Percentiles rank a stretch among this genome's conserved stretches.
Evolutionary conservation across 1,140 invertebrate species (phyloP).

Genomic region (Agrilus planipennis): DNA sequence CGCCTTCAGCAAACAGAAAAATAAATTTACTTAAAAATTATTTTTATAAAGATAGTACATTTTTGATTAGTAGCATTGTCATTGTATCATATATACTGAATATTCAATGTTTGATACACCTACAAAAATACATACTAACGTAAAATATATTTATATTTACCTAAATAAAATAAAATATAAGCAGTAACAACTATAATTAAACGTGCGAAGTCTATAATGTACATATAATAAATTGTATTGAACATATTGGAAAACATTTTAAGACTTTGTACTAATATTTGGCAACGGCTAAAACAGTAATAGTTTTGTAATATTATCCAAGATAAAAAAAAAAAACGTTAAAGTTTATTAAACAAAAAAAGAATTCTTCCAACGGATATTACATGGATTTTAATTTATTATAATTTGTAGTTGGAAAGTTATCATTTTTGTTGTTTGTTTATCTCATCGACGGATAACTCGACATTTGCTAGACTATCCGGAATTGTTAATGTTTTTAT

Average conservation of each 20-base stretch:
- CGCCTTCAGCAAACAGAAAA: not conserved
- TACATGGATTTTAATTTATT: not conserved
- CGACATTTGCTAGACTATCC: slow-evolving; percentile 3
- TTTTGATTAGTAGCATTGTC: not conserved
- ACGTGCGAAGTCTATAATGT: too few species aligned
- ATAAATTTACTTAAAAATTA: not conserved
- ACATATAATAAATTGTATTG: too few species aligned
- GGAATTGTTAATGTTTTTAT: slow-evolving; percentile 26
- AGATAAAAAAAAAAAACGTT: too few species aligned
- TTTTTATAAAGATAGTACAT: not conserved
- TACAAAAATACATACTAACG: not conserved
- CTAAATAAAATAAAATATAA: too few species aligned
- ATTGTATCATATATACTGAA: slow-evolving; percentile 1
- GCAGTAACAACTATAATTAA: too few species aligned
- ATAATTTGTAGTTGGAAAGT: not conserved
- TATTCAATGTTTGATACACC: slow-evolving; percentile 1
- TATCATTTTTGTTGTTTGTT: slow-evolving; percentile 1
- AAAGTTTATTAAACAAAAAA: too few species aligned
- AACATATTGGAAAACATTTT: too few species aligned
- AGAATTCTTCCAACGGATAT: too few species aligned
- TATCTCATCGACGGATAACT: not conserved
- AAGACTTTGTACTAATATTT: too few species aligned
- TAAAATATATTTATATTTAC: not conserved
- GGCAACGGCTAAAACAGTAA: too few species aligned
- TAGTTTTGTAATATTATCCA: too few species aligned